Percentiles rank a stretch among this genome's conserved stretches.
These are phyloP conservation scores for Pipistrellus nathusii DNA, from an alignment of 2,797 vertebrate genomes.

Conservation along the genomic window DNA sequence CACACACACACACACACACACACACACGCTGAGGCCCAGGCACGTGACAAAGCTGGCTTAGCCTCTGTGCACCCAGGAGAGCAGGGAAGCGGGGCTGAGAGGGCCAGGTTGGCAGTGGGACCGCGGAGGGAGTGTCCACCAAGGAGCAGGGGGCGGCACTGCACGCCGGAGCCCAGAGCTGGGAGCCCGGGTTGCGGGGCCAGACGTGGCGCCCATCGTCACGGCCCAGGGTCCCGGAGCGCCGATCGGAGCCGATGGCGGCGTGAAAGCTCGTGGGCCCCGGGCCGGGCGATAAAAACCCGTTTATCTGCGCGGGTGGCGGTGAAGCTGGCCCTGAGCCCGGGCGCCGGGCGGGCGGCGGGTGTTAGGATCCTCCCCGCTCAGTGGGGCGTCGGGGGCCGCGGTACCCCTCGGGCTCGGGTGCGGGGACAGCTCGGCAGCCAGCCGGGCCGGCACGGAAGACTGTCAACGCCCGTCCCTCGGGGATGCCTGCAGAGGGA, in stretches of 20 bases:
- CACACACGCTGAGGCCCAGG: not conserved
- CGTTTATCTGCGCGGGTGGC: not conserved
- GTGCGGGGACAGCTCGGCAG: not conserved
- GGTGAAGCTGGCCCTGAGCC: not conserved
- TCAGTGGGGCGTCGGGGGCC: not conserved
- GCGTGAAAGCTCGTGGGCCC: not conserved
- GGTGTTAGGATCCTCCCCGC: too few species aligned
- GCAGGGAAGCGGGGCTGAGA: not conserved
- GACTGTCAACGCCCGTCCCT: constrained; percentile 53
- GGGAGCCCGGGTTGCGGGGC: not conserved
- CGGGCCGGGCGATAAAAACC: not conserved
- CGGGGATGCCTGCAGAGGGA: not conserved
- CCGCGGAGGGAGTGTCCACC: not conserved
- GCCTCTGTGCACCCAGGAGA: not conserved
- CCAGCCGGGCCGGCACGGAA: not conserved
- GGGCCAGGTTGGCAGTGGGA: not conserved
- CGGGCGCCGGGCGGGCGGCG: not conserved
- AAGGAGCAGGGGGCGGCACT: not conserved
- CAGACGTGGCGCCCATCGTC: rapidly evolving
- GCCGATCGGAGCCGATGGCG: not conserved
- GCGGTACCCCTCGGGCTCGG: not conserved
- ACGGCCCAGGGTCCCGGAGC: not conserved
- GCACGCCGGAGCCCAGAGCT: not conserved
- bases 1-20: not conserved
- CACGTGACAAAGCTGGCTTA: not conserved